phyloP scores from a whole-genome alignment of 35 echinoderm and acorn worm species.

The Lytechinus pictus region DNA sequence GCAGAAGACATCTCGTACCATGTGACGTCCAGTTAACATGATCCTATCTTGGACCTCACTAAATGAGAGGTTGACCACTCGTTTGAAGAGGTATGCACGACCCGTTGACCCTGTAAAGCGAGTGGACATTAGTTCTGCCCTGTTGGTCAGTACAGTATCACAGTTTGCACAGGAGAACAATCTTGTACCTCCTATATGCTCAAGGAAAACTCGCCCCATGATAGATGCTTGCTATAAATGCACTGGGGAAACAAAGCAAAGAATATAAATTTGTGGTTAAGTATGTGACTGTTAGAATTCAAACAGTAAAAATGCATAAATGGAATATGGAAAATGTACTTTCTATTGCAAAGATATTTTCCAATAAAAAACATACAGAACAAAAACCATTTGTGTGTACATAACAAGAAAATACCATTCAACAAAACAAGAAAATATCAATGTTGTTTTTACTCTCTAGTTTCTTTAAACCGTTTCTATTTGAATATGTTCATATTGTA shows the following conservation, averaged over 20 bases:
- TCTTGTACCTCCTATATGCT: constrained; percentile 88
- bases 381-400: not conserved
- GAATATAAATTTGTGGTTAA: not conserved
- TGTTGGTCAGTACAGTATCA: constrained; percentile 92
- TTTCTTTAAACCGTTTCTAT: too few relatives aligned
- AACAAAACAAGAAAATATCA: too few relatives aligned
- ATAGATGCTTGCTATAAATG: not conserved
- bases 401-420: not conserved
- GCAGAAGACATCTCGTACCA: constrained; percentile 97
- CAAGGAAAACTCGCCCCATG: constrained; percentile 95
- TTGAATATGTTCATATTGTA: too few relatives aligned
- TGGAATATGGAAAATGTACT: not conserved
- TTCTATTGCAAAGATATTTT: not conserved
- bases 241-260: not conserved
- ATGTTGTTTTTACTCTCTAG: too few relatives aligned
- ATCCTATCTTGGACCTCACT: constrained; percentile 95
- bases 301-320: not conserved
- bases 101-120: constrained; percentile 95
- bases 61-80: constrained; percentile 83
- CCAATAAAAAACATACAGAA: not conserved
- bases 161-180: constrained; percentile 98
- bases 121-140: constrained; percentile 91
- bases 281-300: not conserved
- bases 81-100: constrained; percentile 91
- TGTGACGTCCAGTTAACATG: constrained; percentile 95